phyloP scores from a whole-genome alignment of 1,140 invertebrate genomes.

The Drosophila subobscura region DNA sequence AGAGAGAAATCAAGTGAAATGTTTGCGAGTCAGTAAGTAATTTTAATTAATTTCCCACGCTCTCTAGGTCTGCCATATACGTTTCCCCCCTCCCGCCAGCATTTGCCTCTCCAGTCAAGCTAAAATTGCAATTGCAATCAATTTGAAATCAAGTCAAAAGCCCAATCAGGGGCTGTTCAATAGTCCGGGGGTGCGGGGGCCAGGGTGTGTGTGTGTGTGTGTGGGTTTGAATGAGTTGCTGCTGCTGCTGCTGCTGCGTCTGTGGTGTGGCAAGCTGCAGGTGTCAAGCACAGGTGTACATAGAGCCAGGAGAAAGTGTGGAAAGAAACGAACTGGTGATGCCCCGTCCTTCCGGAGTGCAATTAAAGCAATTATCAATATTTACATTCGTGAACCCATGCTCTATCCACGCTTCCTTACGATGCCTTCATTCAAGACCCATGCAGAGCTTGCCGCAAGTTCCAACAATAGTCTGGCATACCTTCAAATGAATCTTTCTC shows the following conservation, averaged over 20 bases:
- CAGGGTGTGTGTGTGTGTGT: slow-evolving; percentile 5
- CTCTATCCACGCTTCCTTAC: no score
- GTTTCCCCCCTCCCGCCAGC: no score
- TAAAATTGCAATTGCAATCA: slow-evolving; percentile 67
- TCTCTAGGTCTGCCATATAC: no score
- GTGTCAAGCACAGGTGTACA: slow-evolving; percentile 11
- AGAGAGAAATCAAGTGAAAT: slow-evolving; percentile 44
- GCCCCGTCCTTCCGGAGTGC: background rate
- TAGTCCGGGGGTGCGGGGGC: background rate
- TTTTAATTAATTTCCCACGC: slow-evolving; percentile 66
- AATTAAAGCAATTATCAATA: no score
- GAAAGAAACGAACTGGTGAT: background rate
- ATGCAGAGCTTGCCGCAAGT: no score
- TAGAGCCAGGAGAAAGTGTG: background rate
- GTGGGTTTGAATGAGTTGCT: background rate
- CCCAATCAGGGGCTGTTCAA: slow-evolving; percentile 26
- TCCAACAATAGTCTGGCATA: no score
- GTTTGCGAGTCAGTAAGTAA: slow-evolving; percentile 47
- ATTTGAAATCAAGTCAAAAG: slow-evolving; percentile 55
- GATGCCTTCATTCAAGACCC: no score
- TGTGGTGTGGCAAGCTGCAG: slow-evolving; percentile 7
- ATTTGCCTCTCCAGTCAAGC: slow-evolving; percentile 1
- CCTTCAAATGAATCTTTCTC: no score
- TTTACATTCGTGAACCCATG: no score
- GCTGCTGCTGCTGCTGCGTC: background rate